A percentile compares a stretch with the other conserved stretches of the same genome.
Conservation (phyloP, 53 echinoderm and acorn worm genomes). For the Temnopleurus reevesii region DNA sequence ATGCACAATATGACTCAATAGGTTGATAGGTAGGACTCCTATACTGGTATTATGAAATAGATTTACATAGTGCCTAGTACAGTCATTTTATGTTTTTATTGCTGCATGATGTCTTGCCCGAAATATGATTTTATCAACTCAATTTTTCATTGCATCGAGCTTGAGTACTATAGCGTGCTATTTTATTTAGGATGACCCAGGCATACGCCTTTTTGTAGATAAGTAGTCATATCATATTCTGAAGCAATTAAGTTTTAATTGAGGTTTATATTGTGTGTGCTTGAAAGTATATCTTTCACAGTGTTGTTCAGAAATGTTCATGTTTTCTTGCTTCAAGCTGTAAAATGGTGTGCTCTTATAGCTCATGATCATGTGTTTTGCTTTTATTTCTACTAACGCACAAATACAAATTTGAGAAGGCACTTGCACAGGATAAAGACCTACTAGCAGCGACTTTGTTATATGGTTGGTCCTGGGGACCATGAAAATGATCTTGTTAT, state of each 20-base stretch:
- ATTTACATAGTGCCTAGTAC: background rate
- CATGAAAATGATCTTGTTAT: background rate
- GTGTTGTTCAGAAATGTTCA: background rate
- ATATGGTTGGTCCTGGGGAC: too few relatives aligned
- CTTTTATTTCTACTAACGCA: background rate
- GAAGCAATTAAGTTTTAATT: background rate
- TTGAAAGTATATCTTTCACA: background rate
- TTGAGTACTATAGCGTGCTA: background rate
- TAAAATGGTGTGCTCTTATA: background rate
- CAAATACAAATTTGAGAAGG: background rate
- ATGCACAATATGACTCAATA: background rate
- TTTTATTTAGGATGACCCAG: background rate
- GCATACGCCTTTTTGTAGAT: background rate
- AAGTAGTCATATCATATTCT: background rate
- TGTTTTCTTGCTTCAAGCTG: background rate
- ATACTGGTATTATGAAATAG: background rate
- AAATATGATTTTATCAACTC: constrained; percentile 10
- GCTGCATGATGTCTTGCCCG: constrained; percentile 25
- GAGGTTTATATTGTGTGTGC: background rate
- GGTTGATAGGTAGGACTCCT: background rate
- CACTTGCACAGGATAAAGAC: background rate
- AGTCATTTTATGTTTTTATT: background rate
- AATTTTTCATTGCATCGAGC: background rate
- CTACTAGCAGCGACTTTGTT: too few relatives aligned
- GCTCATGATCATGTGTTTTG: background rate